Base-by-base conservation (phyloP, 2,888 invertebrate species). In the Ametastegia equiseti region DNA sequence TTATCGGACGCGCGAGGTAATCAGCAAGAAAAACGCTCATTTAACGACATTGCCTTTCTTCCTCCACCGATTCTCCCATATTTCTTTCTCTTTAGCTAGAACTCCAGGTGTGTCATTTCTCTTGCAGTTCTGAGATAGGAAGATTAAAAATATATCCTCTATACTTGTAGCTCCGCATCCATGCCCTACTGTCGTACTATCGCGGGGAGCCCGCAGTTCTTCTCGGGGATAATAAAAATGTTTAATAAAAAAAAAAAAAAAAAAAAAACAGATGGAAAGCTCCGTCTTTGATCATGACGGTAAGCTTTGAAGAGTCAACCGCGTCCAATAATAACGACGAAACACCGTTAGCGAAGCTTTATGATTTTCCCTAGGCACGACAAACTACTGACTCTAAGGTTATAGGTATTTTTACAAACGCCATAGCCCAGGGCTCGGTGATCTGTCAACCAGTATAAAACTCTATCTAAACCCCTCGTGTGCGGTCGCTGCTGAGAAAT, bases 81-180 rank as follows among this genome's bases (percentile, higher is more conserved):
- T 54, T 39, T 36, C 11, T 36, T 19, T 75, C 36, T 54, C 33
- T 54, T 13, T 3, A 11, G 54, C 4, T 19, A 11, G n/a, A 0
- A 30, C 19, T 54, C 3, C 27, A 71, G 47, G 27, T 71, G 33
- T 67, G 30, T 71, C 71, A 71, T 47, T 30, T 27, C 47, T 11
- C 33, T 36, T 19, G 19, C 33, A 45, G 75, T 36, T 75, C 75
- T 75, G 75, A 75, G 75, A 75, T 75, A 23, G n/a, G n/a, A n/a
- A n/a, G 75, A 75, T 75, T 75, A 75, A 75, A 75, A 75, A 75
- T 75, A 75, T 39, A 75, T n/a, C n/a, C n/a, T n/a, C 75, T 75
- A 4, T 15, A 45, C 71, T 71, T 19, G 39, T 42, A 27, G 19
- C 15, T n/a, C 33, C 23, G 39, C 7, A 33, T 33, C 63, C 33